Evolutionary conservation across 2,113 vertebrate genomes (phyloP).

Genomic region (Campylorhamphus procurvoides): DNA sequence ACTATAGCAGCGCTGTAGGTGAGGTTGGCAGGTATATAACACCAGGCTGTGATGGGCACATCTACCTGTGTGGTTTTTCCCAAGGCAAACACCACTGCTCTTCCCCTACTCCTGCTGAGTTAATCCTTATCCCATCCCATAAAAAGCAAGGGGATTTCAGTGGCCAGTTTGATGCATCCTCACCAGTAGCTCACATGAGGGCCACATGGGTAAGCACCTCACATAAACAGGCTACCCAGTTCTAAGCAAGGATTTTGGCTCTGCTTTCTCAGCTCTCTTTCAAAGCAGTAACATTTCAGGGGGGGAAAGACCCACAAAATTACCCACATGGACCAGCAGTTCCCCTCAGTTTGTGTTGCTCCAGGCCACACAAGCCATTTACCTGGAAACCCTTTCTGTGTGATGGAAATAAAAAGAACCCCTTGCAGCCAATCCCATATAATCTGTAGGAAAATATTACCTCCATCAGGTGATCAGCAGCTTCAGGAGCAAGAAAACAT

Average conservation of each 20-base stretch:
- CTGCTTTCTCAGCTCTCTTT: background rate
- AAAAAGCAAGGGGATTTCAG: background rate
- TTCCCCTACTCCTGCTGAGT: background rate
- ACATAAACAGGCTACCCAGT: background rate
- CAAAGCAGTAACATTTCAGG: background rate
- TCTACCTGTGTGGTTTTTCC: background rate
- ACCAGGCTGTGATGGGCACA: background rate
- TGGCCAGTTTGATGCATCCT: background rate
- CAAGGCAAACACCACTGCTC: background rate
- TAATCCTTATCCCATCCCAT: background rate
- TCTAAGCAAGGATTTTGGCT: background rate
- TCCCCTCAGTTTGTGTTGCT: background rate
- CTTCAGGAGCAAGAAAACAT: background rate
- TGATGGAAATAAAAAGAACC: background rate
- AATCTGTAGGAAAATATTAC: background rate
- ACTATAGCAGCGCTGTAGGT: background rate
- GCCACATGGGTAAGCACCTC: background rate
- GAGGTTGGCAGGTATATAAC: background rate
- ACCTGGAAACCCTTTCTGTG: background rate
- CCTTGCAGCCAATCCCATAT: background rate
- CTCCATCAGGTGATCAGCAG: background rate
- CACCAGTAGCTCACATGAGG: background rate
- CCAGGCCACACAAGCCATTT: background rate
- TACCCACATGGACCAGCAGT: accelerated
- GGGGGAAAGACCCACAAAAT: accelerated